phyloP scores from a whole-genome alignment of 1,140 invertebrate genomes.

The Cryptotermes secundus region DNA sequence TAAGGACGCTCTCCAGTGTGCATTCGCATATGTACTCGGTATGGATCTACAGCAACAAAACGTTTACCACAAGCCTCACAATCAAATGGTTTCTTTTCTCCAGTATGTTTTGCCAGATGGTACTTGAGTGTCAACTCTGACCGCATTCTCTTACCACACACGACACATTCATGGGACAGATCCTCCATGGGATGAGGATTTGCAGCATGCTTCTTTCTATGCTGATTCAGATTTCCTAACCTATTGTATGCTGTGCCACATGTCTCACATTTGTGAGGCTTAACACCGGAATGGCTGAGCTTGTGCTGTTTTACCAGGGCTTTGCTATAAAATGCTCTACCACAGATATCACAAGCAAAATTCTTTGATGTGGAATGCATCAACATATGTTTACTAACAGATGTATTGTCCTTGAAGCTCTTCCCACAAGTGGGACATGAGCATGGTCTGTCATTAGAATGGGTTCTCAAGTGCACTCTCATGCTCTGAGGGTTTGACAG shows the following conservation, averaged over 20 bases:
- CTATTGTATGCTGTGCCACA: constrained; percentile 41
- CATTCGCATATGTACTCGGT: constrained; percentile 31
- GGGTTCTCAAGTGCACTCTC: constrained; percentile 30
- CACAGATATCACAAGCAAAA: constrained; percentile 32
- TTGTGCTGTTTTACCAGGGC: constrained; percentile 32
- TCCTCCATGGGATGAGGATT: background rate
- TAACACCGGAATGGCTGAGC: constrained; percentile 33
- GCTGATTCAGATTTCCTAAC: constrained; percentile 47
- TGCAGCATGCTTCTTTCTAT: constrained; percentile 44
- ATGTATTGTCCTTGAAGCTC: constrained; percentile 29
- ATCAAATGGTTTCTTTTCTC: constrained; percentile 34
- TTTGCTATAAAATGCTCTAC: constrained; percentile 30
- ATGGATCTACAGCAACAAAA: constrained; percentile 31
- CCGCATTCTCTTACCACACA: constrained; percentile 29
- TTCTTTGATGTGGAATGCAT: constrained; percentile 31
- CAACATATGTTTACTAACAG: constrained; percentile 24
- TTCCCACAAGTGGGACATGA: constrained; percentile 27
- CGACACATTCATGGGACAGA: constrained; percentile 21
- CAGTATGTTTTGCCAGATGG: constrained; percentile 33
- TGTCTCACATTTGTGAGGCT: constrained; percentile 30
- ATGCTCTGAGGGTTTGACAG: constrained; percentile 30
- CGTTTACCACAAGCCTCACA: constrained; percentile 33
- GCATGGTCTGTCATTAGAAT: constrained; percentile 30
- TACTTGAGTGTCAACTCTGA: constrained; percentile 33
- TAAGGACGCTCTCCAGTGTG: constrained; percentile 34